Evolutionary conservation across 2,888 invertebrate genomes (phyloP), one percentile per base, ranked within the genome.

Genomic region (Ornithoptera priamus): DNA sequence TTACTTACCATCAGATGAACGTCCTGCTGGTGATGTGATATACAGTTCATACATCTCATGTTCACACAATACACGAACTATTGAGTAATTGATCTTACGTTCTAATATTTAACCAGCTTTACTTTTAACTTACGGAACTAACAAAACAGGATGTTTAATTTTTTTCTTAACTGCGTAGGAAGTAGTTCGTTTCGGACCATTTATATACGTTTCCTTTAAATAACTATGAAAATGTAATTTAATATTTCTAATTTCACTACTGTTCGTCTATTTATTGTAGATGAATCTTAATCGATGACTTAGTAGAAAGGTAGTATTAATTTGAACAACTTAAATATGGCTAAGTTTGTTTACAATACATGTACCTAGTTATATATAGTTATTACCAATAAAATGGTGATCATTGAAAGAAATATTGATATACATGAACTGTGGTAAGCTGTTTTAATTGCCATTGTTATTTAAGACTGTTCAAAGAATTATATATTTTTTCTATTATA

Each of bases 201-300:
- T n/a, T 24, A 12, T 24, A 22, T 50, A n/a, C 59, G 20, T 67
- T 50, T 12, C 18, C 20, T 39, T 61, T n/a, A 56, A n/a, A n/a
- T 36, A 6, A 59, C 22, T 18, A 39, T 64, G 61, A 67, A 57
- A 62, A 68, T 39, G 39, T 63, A 42, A 57, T 58, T 50, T 53
- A 57, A 36, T 66, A 62, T 56, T 61, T n/a, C 53, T 69, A 65
- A 62, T 58, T 65, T 30, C 39, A 53, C 60, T 65, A 69, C 42
- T 56, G 10, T 15, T 42, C n/a, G 20, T 65, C 60, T 61, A 61
- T 69, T 69, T 67, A 69, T 73, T 74, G 73, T 69, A 73, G 69
- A 56, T 7, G 22, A 61, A 65, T 61, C 3, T 68, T 50, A 39
- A 18, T 18, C 18, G 17, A 50, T 50, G 15, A 50, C 50, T 17